phyloP scores from a whole-genome alignment of 2,888 invertebrate species.

The Hyalella azteca region DNA sequence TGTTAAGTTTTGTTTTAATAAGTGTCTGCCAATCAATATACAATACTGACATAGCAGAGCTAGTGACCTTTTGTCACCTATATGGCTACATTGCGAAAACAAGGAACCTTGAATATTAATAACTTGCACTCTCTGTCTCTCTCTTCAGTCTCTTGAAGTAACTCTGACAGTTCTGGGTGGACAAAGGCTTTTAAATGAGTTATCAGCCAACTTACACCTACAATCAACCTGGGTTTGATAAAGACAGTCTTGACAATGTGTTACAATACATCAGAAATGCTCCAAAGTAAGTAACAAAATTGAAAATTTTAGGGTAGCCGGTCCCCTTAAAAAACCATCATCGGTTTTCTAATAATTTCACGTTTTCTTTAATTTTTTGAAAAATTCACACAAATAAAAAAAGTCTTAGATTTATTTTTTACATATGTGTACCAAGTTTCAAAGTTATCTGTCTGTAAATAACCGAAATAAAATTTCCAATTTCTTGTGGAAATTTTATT shows the following conservation, averaged over 20 bases:
- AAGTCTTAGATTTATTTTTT: not conserved
- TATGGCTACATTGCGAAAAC: no score
- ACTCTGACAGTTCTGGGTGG: no score
- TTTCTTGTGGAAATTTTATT: no score
- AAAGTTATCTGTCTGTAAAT: not conserved
- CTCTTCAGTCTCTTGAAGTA: no score
- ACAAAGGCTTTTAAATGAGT: no score
- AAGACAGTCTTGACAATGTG: not conserved
- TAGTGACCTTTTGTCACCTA: no score
- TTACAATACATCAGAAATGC: not conserved
- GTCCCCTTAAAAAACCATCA: not conserved
- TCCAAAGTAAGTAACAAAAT: not conserved
- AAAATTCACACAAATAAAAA: not conserved
- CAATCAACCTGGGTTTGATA: not conserved
- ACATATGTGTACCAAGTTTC: not conserved
- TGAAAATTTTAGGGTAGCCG: not conserved
- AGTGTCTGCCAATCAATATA: no score
- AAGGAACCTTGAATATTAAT: no score
- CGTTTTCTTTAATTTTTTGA: not conserved
- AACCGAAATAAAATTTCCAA: no score
- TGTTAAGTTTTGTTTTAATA: no score
- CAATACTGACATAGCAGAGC: no score
- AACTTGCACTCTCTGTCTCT: no score
- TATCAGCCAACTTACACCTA: not conserved
- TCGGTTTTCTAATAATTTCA: not conserved